Base-by-base conservation (phyloP, 2,888 invertebrate species). In the Elgonia sp. region DNA sequence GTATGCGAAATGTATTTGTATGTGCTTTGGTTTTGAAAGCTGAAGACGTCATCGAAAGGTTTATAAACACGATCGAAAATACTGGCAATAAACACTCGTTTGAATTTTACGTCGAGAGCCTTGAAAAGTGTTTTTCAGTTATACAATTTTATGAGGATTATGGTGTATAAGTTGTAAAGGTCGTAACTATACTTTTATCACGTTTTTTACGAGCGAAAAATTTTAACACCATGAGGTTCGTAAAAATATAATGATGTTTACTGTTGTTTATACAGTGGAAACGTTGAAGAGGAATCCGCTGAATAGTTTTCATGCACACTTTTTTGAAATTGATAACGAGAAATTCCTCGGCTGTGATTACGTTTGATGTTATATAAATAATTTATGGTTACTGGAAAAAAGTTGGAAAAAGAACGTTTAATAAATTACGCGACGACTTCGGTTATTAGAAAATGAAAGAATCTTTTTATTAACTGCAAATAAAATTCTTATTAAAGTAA, bases 71-170 rank as follows among this genome's bases (percentile, higher is more conserved):
- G 39, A 18, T 39, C 12, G 12, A 12, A 12, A 72, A 4, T 39
- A 39, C 40, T 42, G 73, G 60, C 20, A 40, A 73, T 73, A 73
- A 60, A 60, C 73, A 73, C 73, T 40, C 40, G 73, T 60, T 60
- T 40, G 42, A 37, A 42, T 60, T n/a, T 70, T 70, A n/a, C 53
- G 18, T 73, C 39, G 21, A 73, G 42, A 73, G 42, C 60, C 57
- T 73, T 73, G 73, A 57, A 21, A 57, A 72, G 39, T 72, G 40
- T 55, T 72, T 72, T 72, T 57, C 55, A 57, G 72, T 57, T 50
- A 57, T 57, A 72, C 55, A 57, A 57, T 72, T 72, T 55, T 55
- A 72, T 20, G 72, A 72, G 18, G 12, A 40, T 57, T 72, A 72
- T 72, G 72, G 72, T 50, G 57, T 72, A 72, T 57, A 57, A 72